Evolutionary conservation across 2,113 vertebrate species (phyloP).

Genomic region (Cariama cristata): DNA sequence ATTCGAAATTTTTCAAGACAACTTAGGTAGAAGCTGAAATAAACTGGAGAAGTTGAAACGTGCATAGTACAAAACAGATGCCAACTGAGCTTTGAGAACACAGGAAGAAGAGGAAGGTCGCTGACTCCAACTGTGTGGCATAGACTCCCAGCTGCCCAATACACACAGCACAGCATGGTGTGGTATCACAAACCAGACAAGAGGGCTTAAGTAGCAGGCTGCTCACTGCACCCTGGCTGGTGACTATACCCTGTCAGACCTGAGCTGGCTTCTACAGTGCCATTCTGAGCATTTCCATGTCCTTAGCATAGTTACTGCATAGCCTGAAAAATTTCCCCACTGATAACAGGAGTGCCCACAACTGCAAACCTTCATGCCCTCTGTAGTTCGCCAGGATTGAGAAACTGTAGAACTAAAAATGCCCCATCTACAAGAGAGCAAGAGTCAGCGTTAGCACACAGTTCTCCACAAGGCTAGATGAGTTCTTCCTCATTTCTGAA

Average conservation of each 20-base stretch:
- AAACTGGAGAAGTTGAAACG: neutral
- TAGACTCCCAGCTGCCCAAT: neutral
- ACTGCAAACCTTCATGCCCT: neutral
- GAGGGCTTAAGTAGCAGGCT: neutral
- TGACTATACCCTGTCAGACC: neutral
- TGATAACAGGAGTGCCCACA: neutral
- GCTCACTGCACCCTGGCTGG: neutral
- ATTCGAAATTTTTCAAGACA: neutral
- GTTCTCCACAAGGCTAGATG: neutral
- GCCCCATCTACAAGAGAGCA: neutral
- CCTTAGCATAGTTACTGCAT: neutral
- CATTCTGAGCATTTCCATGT: neutral
- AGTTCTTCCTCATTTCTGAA: constrained; percentile 28
- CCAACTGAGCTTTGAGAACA: neutral
- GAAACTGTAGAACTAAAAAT: neutral
- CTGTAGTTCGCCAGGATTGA: neutral
- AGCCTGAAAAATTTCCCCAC: neutral
- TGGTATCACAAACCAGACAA: neutral
- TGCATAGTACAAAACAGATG: neutral
- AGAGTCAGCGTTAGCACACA: neutral
- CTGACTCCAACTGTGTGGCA: neutral
- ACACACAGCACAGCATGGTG: neutral
- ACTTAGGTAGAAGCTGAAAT: neutral
- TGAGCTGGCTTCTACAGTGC: neutral
- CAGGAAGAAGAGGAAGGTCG: neutral